Conservation (phyloP, 2,888 invertebrate genomes). For the Stictocephala bisonia region DNA sequence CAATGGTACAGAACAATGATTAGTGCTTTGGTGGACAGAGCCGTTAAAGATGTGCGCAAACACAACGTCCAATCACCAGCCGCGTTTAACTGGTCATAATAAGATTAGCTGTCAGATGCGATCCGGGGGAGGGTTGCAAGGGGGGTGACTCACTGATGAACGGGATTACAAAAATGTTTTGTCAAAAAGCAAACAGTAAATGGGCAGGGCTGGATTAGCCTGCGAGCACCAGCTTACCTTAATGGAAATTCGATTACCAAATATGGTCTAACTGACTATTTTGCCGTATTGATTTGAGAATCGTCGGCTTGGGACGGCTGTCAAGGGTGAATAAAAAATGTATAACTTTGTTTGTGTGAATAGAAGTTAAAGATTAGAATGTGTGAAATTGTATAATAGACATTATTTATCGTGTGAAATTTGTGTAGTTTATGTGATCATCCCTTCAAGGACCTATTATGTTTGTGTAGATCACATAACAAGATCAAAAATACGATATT, state of each 20-base stretch:
- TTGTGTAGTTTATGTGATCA: too few species aligned
- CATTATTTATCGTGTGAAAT: too few species aligned
- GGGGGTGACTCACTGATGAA: neutral
- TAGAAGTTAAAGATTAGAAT: too few species aligned
- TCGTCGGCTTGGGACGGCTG: conserved; percentile 13
- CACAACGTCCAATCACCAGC: conserved; percentile 30
- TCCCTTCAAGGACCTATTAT: too few species aligned
- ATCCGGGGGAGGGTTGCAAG: neutral
- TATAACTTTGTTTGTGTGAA: too few species aligned
- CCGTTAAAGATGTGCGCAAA: conserved; percentile 37
- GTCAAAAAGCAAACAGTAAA: conserved; percentile 32
- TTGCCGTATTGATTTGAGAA: neutral
- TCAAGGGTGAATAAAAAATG: neutral
- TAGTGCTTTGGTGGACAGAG: conserved; percentile 11
- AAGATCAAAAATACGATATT: too few species aligned
- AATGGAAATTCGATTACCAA: conserved; percentile 31
- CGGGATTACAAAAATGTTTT: conserved; percentile 40
- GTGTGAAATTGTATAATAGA: too few species aligned
- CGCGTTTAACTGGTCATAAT: conserved; percentile 28
- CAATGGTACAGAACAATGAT: conserved; percentile 36
- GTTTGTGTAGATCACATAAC: too few species aligned
- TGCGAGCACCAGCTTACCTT: conserved; percentile 25
- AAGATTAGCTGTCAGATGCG: conserved; percentile 30
- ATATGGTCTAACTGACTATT: neutral
- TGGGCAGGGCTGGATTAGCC: conserved; percentile 38